Percentiles rank a stretch among this genome's conserved stretches.
These are phyloP conservation scores for Sminthopsis crassicaudata DNA, from an alignment of 2,113 vertebrate species.

Conservation along the genomic window DNA sequence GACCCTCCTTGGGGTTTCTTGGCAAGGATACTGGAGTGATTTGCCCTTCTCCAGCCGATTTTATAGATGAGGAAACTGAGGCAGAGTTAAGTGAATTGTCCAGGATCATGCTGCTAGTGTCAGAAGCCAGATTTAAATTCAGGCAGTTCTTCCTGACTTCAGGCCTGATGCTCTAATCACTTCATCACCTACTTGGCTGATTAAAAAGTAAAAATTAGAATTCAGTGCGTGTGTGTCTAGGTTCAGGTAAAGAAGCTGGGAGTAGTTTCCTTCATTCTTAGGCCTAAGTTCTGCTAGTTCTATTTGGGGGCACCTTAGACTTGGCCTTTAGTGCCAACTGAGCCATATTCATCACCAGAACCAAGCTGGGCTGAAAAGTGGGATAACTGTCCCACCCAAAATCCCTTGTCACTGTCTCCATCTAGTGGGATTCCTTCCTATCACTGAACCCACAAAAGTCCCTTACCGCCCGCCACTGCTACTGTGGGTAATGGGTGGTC, in stretches of 20 bases:
- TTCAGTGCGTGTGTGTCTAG: neutral
- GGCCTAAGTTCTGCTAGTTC: neutral
- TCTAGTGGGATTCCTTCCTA: neutral
- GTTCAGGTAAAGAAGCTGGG: neutral
- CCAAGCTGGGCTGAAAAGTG: neutral
- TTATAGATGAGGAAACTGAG: neutral
- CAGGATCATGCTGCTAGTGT: neutral
- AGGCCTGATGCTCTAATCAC: neutral
- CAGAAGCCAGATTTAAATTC: neutral
- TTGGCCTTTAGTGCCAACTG: neutral
- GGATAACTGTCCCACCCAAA: neutral
- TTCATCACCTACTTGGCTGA: neutral
- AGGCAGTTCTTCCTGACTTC: neutral
- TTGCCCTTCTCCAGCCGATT: neutral
- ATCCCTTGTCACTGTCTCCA: neutral
- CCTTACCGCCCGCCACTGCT: neutral
- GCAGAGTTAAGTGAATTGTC: neutral
- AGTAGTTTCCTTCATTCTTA: neutral
- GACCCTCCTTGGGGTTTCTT: neutral
- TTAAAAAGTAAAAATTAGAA: neutral
- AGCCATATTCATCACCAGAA: neutral
- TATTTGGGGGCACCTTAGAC: neutral
- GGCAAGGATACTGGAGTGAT: neutral
- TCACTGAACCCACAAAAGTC: no score
- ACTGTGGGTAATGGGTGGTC: neutral